Conservation (phyloP, 2,113 vertebrate genomes). For the Anoplopoma fimbria region DNA sequence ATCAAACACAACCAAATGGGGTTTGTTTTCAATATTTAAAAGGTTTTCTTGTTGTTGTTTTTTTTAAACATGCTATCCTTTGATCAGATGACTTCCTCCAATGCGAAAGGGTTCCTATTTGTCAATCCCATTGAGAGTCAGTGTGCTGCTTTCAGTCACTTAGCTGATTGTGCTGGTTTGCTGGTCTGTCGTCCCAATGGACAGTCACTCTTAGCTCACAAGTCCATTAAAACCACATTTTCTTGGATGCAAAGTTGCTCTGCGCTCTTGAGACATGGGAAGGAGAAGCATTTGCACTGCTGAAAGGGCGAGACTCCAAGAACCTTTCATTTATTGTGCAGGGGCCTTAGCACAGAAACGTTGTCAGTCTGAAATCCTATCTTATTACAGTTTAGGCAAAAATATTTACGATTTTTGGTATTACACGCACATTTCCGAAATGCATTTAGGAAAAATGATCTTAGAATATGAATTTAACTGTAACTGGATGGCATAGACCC, state of each 20-base stretch:
- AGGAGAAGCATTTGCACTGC: background rate
- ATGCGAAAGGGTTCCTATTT: background rate
- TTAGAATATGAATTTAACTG: background rate
- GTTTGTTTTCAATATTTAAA: background rate
- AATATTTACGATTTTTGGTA: background rate
- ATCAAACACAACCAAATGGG: background rate
- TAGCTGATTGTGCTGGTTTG: slow-evolving; percentile 15
- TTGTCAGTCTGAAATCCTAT: background rate
- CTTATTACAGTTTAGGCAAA: background rate
- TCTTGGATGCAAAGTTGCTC: slow-evolving; percentile 7
- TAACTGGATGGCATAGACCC: background rate
- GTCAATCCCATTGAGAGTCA: background rate
- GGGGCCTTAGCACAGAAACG: background rate
- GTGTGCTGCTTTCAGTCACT: slow-evolving; percentile 12
- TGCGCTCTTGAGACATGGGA: background rate
- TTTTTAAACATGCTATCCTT: background rate
- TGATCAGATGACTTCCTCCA: background rate
- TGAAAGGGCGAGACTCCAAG: background rate
- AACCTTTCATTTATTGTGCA: background rate
- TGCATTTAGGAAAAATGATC: background rate
- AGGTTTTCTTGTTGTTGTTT: background rate
- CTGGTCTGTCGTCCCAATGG: background rate
- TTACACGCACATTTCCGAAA: background rate
- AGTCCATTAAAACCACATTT: slow-evolving; percentile 15
- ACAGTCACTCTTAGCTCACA: background rate